phyloP scores from a whole-genome alignment of 2,888 invertebrate genomes.

The Pachycephus smyrnensis region DNA sequence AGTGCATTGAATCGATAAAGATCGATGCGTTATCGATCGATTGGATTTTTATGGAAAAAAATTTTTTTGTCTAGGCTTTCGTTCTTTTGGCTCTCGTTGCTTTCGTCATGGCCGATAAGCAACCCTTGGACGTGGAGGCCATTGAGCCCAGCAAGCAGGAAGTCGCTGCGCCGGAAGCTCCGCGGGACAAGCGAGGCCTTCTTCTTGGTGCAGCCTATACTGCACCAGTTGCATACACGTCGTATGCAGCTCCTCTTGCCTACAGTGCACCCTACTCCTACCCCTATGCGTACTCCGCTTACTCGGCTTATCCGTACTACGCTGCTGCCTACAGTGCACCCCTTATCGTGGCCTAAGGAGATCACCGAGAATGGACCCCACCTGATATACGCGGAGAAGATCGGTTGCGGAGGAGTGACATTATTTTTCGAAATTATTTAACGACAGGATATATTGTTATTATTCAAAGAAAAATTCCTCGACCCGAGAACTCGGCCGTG shows the following conservation, averaged over 20 bases:
- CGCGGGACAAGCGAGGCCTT: slow-evolving; percentile 52
- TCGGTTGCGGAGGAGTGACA: background rate
- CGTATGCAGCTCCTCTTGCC: slow-evolving; percentile 38
- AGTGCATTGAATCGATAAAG: background rate
- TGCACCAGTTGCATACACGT: slow-evolving; percentile 52
- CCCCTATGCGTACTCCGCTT: slow-evolving; percentile 48
- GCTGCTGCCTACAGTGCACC: slow-evolving; percentile 49
- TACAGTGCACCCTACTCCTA: slow-evolving; percentile 38
- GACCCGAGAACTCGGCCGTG: background rate
- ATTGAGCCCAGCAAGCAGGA: slow-evolving; percentile 45
- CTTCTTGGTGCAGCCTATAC: slow-evolving; percentile 52
- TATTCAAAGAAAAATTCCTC: background rate
- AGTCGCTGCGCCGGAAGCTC: slow-evolving; percentile 27
- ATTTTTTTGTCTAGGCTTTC: slow-evolving; percentile 38
- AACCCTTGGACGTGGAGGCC: slow-evolving; percentile 52
- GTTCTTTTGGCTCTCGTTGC: slow-evolving; percentile 47
- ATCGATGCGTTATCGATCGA: background rate
- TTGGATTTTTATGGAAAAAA: background rate
- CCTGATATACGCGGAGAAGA: background rate
- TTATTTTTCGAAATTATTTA: background rate
- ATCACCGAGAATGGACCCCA: background rate
- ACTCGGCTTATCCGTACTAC: slow-evolving; percentile 52
- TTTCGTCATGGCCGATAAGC: slow-evolving; percentile 46
- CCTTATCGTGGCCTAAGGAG: slow-evolving; percentile 30
- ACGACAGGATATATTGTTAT: background rate